Conservation (phyloP, 1,140 invertebrate genomes). For the Antheraea mylitta region DNA sequence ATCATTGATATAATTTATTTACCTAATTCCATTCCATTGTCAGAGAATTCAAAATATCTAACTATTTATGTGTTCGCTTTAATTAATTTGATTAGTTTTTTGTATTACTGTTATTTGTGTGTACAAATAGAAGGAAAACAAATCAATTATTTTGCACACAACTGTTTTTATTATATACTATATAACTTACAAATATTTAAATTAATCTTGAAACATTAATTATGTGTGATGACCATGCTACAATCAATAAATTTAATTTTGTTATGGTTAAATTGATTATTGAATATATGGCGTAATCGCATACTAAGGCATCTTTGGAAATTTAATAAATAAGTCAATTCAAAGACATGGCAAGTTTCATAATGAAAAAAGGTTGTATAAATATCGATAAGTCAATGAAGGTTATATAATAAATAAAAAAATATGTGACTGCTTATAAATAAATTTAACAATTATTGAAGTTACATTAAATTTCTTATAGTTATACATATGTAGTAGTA, state of each 20-base stretch:
- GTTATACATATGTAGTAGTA: too few relatives aligned
- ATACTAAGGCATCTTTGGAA: constrained; percentile 2
- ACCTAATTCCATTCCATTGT: too few relatives aligned
- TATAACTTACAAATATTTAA: constrained; percentile 8
- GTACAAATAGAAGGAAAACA: neutral
- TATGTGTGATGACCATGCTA: neutral
- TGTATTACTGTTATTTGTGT: neutral
- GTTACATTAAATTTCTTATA: too few relatives aligned
- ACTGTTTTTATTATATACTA: neutral
- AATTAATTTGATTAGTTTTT: too few relatives aligned
- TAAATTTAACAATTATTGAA: neutral
- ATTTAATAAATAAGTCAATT: neutral
- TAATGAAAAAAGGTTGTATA: neutral
- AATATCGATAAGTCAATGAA: neutral
- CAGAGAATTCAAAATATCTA: too few relatives aligned
- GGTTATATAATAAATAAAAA: neutral
- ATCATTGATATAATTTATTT: too few relatives aligned
- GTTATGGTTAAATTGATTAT: neutral
- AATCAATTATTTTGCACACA: constrained; percentile 11
- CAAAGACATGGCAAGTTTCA: neutral
- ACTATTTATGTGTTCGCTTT: too few relatives aligned
- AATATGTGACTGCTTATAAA: neutral
- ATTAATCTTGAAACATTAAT: neutral
- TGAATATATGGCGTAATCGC: neutral
- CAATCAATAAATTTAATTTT: neutral